phyloP scores from a whole-genome alignment of 2,888 invertebrate genomes.

The Orthonychiurus folsomi region DNA sequence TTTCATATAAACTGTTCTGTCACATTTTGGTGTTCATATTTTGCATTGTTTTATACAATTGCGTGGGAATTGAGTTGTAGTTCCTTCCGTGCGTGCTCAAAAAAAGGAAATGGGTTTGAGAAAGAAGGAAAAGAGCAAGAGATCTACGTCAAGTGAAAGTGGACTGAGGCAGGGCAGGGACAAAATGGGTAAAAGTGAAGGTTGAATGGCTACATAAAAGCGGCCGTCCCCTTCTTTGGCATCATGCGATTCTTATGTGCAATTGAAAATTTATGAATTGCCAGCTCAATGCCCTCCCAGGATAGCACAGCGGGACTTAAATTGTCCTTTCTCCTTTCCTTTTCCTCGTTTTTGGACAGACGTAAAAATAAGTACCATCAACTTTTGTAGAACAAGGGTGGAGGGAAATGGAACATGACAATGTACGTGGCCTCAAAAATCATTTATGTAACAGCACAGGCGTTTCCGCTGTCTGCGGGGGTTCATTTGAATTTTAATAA shows the following conservation, averaged over 20 bases:
- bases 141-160: background rate
- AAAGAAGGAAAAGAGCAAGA: background rate
- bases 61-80: background rate
- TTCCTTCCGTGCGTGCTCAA: background rate
- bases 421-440: too few relatives aligned
- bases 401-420: too few relatives aligned
- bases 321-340: background rate
- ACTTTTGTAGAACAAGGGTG: too few relatives aligned
- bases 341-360: too few relatives aligned
- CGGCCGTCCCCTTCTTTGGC: too few relatives aligned
- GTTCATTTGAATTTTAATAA: too few relatives aligned
- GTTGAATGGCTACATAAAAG: background rate
- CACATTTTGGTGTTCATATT: too few relatives aligned
- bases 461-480: too few relatives aligned
- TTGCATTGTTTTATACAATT: too few relatives aligned
- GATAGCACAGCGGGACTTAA: background rate
- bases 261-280: background rate
- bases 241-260: background rate
- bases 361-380: too few relatives aligned
- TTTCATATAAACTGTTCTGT: too few relatives aligned
- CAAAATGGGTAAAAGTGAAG: background rate
- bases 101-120: background rate
- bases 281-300: background rate
- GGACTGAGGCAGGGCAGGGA: background rate
- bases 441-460: too few relatives aligned